phyloP scores from a whole-genome alignment of 2,113 vertebrate species.

The Rhabdomys dilectus region DNA sequence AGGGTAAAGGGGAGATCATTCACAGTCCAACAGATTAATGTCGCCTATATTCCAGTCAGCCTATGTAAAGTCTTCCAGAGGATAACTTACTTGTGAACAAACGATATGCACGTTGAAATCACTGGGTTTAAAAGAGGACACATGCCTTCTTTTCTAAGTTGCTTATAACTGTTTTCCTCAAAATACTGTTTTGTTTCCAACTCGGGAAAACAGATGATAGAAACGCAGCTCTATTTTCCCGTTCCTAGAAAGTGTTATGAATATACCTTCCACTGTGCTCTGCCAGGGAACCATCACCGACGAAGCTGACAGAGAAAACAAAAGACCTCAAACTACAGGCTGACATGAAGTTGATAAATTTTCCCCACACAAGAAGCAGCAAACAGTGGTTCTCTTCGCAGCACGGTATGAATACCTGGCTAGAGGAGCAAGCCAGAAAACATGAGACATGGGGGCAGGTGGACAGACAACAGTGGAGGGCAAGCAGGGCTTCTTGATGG shows the following conservation, averaged over 20 bases:
- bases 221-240: neutral
- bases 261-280: neutral
- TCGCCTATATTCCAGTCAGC: neutral
- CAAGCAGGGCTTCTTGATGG: neutral
- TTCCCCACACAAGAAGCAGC: neutral
- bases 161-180: neutral
- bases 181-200: neutral
- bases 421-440: neutral
- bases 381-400: neutral
- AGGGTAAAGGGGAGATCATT: neutral
- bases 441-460: too few relatives aligned
- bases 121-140: neutral
- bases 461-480: accelerated
- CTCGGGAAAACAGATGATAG: neutral
- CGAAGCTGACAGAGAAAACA: neutral
- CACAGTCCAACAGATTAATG: neutral
- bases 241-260: neutral
- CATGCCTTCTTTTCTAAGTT: neutral
- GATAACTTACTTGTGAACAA: neutral
- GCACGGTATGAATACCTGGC: accelerated
- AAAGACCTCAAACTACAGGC: neutral
- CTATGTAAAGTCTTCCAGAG: neutral
- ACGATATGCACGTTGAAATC: neutral
- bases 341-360: neutral
- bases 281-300: neutral